A percentile compares a stretch with the other conserved stretches of the same genome.
These are phyloP conservation scores for Phyllotis vaccarum DNA, from an alignment of 2,797 vertebrate species.

Conservation along the genomic window DNA sequence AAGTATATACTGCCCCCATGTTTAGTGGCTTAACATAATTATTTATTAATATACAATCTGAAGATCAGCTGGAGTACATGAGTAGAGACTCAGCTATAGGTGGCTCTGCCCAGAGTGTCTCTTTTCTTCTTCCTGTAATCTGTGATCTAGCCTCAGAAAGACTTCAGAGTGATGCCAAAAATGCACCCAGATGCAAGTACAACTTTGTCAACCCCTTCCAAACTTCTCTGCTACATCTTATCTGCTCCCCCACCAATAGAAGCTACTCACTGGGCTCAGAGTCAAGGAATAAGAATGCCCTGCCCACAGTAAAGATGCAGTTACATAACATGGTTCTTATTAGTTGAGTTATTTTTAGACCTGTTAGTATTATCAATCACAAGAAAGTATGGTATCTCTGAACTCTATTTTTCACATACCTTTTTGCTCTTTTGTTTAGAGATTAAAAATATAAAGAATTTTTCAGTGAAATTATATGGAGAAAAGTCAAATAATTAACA, in stretches of 20 bases:
- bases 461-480: not conserved
- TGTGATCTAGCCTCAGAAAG: not conserved
- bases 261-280: not conserved
- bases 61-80: not conserved
- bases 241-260: not conserved
- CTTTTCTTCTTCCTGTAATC: not conserved
- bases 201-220: not conserved
- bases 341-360: not conserved
- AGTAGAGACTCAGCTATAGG: not conserved
- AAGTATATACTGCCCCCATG: not conserved
- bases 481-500: conserved; percentile 38
- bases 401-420: not conserved
- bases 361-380: not conserved
- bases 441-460: conserved; percentile 20
- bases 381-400: not conserved
- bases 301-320: not conserved
- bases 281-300: not conserved
- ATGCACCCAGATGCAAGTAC: not conserved
- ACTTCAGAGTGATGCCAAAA: not conserved
- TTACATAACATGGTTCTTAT: not conserved
- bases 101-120: not conserved
- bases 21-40: not conserved
- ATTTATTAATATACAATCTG: not conserved
- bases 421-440: conserved; percentile 46
- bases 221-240: not conserved